phyloP scores from a whole-genome alignment of 2,113 vertebrate genomes.

The Sialia sialis region DNA sequence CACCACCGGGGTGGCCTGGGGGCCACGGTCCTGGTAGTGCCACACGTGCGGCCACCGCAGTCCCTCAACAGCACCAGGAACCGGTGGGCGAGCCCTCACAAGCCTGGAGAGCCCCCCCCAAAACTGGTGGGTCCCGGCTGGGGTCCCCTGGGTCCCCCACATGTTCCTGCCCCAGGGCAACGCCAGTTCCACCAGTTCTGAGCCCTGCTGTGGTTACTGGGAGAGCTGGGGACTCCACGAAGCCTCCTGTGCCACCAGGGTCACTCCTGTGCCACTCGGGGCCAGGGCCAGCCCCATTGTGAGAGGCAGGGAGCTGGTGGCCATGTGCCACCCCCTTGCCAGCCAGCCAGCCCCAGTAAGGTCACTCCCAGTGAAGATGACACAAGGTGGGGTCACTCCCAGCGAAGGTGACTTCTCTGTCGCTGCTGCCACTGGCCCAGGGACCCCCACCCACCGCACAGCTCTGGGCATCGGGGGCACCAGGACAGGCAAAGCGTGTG shows the following conservation, averaged over 20 bases:
- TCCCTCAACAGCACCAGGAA: not conserved
- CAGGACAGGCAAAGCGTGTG: not conserved
- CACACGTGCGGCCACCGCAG: no score
- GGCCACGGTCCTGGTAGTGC: not conserved
- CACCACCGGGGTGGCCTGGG: not conserved
- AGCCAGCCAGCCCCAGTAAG: no score
- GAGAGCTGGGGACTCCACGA: not conserved
- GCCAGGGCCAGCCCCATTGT: fast-evolving
- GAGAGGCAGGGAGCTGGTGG: not conserved
- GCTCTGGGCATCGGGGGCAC: not conserved
- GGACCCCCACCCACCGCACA: not conserved
- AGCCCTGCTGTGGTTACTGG: fast-evolving
- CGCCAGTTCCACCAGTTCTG: fast-evolving
- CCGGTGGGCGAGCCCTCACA: not conserved
- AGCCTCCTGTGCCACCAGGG: fast-evolving
- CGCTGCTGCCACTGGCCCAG: not conserved
- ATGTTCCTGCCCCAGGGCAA: fast-evolving
- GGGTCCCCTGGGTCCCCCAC: not conserved
- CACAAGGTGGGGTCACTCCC: fast-evolving
- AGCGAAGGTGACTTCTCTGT: fast-evolving
- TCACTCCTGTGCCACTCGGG: fast-evolving
- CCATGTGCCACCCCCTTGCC: not conserved
- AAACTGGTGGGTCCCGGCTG: fast-evolving
- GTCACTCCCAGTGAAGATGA: fast-evolving
- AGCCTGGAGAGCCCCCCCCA: no score